Conservation (phyloP, 1,140 invertebrate genomes). For the Solenopsis invicta region DNA sequence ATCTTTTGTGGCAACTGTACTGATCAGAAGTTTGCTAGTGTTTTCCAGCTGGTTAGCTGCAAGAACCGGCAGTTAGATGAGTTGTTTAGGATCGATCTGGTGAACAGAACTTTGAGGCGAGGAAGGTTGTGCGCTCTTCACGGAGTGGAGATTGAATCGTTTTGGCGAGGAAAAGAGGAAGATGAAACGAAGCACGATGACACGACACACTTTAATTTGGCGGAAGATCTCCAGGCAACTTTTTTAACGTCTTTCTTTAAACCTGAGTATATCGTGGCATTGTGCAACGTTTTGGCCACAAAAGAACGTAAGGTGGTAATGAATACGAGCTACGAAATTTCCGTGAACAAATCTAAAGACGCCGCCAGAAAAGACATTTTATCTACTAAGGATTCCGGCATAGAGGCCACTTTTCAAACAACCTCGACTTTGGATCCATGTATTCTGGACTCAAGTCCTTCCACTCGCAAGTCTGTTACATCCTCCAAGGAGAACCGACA, state of each 20-base stretch:
- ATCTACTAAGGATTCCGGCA: slow-evolving; percentile 1
- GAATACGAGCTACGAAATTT: slow-evolving; percentile 87
- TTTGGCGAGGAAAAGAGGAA: slow-evolving; percentile 4
- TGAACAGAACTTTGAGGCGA: slow-evolving; percentile 88
- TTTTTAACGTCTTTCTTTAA: slow-evolving; percentile 89
- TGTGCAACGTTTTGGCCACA: slow-evolving; percentile 91
- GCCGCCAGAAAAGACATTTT: slow-evolving; percentile 30
- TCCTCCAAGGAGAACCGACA: slow-evolving; percentile 28
- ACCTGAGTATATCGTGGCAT: slow-evolving; percentile 90
- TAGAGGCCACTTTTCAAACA: slow-evolving; percentile 5
- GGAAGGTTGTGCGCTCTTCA: slow-evolving; percentile 82
- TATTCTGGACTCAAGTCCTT: slow-evolving; percentile 17
- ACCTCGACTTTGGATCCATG: slow-evolving; percentile 11
- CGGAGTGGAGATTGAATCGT: slow-evolving; percentile 88
- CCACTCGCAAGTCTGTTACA: slow-evolving; percentile 8
- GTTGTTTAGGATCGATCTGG: slow-evolving; percentile 87
- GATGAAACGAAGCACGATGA: slow-evolving; percentile 72
- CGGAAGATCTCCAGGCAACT: slow-evolving; percentile 74
- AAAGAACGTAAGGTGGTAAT: slow-evolving; percentile 90
- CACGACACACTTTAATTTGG: slow-evolving; percentile 74
- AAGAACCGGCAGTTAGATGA: slow-evolving; percentile 87
- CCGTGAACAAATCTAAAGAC: slow-evolving; percentile 60
- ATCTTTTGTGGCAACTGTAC: slow-evolving; percentile 91
- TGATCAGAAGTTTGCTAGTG: slow-evolving; percentile 89
- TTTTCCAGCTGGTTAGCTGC: slow-evolving; percentile 91